Evolutionary conservation across 2,113 vertebrate species (phyloP).

Genomic region (Rissa tridactyla): DNA sequence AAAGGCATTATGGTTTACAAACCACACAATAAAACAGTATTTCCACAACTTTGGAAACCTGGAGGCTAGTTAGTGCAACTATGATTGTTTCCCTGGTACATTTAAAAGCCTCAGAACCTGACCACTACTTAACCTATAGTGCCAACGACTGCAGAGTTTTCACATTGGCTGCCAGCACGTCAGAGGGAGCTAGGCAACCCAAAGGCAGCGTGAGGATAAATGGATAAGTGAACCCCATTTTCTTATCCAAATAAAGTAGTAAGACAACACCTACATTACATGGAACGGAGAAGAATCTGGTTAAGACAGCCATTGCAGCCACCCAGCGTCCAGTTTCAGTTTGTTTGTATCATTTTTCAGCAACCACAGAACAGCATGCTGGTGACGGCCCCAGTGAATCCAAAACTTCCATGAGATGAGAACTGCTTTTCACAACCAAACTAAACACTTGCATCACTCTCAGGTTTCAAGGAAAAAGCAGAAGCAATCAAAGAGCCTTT

Average conservation of each 20-base stretch:
- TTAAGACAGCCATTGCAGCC: background rate
- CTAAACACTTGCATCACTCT: background rate
- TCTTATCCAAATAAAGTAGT: background rate
- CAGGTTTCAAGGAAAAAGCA: background rate
- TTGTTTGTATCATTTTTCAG: background rate
- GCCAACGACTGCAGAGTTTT: background rate
- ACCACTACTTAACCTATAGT: background rate
- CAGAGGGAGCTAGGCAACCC: background rate
- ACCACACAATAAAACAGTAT: background rate
- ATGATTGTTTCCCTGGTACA: background rate
- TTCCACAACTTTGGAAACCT: background rate
- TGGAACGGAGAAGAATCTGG: background rate
- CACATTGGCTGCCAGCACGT: background rate
- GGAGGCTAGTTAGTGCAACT: background rate
- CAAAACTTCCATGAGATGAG: background rate
- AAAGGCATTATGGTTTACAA: background rate
- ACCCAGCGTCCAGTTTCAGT: background rate
- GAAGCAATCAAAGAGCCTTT: background rate
- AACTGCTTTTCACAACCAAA: background rate
- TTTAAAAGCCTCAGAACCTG: background rate
- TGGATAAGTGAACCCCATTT: background rate
- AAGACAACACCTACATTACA: background rate
- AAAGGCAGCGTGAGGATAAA: background rate
- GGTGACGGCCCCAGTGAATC: background rate
- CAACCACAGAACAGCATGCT: accelerated